Evolutionary conservation across 2,888 invertebrate genomes (phyloP).

Genomic region (Parasteatoda lunata): DNA sequence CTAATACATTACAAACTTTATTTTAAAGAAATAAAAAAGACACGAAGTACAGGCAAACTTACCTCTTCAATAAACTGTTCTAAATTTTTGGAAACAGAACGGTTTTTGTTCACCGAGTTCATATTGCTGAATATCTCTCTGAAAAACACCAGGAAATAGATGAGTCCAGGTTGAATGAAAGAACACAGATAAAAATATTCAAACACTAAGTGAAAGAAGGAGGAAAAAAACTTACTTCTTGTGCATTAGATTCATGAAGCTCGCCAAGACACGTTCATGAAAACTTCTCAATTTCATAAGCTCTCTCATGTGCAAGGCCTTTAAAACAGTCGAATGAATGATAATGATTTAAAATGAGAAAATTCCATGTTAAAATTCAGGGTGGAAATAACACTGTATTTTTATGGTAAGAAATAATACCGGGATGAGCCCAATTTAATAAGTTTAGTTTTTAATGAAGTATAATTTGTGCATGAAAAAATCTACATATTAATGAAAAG

Average conservation of each 20-base stretch:
- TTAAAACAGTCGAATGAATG: slow-evolving; percentile 59
- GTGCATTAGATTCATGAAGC: slow-evolving; percentile 77
- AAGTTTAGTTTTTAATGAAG: too few species aligned
- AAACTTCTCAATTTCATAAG: slow-evolving; percentile 78
- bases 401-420: not conserved
- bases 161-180: not conserved
- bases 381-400: not conserved
- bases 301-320: slow-evolving; percentile 78
- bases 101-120: slow-evolving; percentile 79
- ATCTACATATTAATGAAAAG: too few species aligned
- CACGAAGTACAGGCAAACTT: slow-evolving; percentile 10
- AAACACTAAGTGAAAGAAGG: not conserved
- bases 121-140: slow-evolving; percentile 80
- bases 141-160: slow-evolving; percentile 61
- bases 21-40: not conserved
- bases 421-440: too few species aligned
- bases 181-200: slow-evolving; percentile 3
- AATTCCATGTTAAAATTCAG: slow-evolving; percentile 60
- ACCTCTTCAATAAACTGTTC: slow-evolving; percentile 81
- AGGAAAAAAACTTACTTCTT: slow-evolving; percentile 77
- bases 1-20: not conserved
- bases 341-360: slow-evolving; percentile 43
- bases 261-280: slow-evolving; percentile 78
- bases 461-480: too few species aligned
- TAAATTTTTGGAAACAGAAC: slow-evolving; percentile 79